A percentile compares a stretch with the other conserved stretches of the same genome.
Evolutionary conservation across 2,888 invertebrate species (phyloP).

Genomic region (Danaus chrysippus): DNA sequence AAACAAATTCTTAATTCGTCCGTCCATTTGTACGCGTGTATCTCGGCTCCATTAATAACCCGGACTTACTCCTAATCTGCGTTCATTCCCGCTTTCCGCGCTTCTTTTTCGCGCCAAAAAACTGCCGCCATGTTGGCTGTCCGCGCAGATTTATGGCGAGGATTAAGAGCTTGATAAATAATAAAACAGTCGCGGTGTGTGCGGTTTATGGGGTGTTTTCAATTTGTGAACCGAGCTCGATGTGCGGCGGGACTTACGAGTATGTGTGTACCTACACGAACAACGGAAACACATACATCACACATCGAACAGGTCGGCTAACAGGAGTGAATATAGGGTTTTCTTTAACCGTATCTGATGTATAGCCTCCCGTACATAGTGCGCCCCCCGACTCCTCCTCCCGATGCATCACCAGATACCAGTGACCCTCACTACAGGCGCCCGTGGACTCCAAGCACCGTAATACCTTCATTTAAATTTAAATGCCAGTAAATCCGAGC

Average conservation of each 20-base stretch:
- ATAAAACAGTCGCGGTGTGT: conserved; percentile 51
- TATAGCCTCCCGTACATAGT: no score
- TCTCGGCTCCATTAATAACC: conserved; percentile 76
- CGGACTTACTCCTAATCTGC: conserved; percentile 73
- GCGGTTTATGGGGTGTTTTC: conserved; percentile 63
- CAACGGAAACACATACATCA: neutral
- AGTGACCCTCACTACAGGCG: neutral
- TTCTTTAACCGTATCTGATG: no score
- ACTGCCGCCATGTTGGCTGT: conserved; percentile 62
- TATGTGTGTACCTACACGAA: neutral
- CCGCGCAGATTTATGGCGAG: conserved; percentile 69
- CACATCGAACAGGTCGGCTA: no score
- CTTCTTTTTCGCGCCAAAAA: conserved; percentile 71
- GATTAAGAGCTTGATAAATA: conserved; percentile 62
- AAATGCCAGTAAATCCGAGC: conserved; percentile 69
- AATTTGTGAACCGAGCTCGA: conserved; percentile 48
- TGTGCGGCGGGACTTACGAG: neutral
- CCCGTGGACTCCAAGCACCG: conserved; percentile 41
- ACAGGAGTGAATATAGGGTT: no score
- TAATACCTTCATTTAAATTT: conserved; percentile 78
- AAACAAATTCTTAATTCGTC: conserved; percentile 34
- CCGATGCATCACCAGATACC: neutral
- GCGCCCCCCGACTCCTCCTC: neutral
- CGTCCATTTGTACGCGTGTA: conserved; percentile 70
- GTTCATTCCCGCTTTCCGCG: conserved; percentile 76